Percentiles rank a stretch among this genome's conserved stretches.
Evolutionary conservation across 2,888 invertebrate genomes (phyloP).

Genomic region (Drosophila neonasuta): DNA sequence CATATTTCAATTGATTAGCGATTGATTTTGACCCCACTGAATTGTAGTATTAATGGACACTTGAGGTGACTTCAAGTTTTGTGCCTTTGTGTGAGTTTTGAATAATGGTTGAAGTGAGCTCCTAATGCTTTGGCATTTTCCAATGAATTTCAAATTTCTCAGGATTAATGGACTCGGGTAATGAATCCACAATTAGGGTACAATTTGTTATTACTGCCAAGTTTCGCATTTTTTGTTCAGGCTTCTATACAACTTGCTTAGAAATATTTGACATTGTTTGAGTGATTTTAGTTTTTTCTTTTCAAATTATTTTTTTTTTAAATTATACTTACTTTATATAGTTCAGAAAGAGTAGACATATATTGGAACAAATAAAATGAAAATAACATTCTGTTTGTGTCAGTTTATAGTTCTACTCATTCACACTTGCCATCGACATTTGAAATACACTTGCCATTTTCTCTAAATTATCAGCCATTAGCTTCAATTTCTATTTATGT

Average conservation of each 20-base stretch:
- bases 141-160: conserved; percentile 9
- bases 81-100: conserved; percentile 10
- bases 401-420: too few relatives aligned
- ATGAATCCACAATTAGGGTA: conserved; percentile 4
- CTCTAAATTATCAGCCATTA: background rate
- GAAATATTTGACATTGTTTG: too few relatives aligned
- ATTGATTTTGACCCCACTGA: conserved; percentile 32
- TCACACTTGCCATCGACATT: too few relatives aligned
- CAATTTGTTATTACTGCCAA: background rate
- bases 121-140: conserved; percentile 18
- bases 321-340: too few relatives aligned
- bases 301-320: too few relatives aligned
- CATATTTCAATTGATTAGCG: conserved; percentile 55
- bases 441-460: background rate
- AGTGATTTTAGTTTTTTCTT: too few relatives aligned
- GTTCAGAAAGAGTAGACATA: too few relatives aligned
- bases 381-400: too few relatives aligned
- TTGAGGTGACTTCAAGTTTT: conserved; percentile 4
- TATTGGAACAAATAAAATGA: too few relatives aligned
- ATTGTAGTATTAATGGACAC: conserved; percentile 26
- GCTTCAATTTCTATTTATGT: background rate
- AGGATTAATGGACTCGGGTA: conserved; percentile 11
- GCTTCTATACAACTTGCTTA: too few relatives aligned
- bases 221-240: background rate
- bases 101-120: conserved; percentile 21